Evolutionary conservation across 2,888 invertebrate species (phyloP), one percentile per base, ranked within the genome.

Genomic region (Drosophila austrosaltans): DNA sequence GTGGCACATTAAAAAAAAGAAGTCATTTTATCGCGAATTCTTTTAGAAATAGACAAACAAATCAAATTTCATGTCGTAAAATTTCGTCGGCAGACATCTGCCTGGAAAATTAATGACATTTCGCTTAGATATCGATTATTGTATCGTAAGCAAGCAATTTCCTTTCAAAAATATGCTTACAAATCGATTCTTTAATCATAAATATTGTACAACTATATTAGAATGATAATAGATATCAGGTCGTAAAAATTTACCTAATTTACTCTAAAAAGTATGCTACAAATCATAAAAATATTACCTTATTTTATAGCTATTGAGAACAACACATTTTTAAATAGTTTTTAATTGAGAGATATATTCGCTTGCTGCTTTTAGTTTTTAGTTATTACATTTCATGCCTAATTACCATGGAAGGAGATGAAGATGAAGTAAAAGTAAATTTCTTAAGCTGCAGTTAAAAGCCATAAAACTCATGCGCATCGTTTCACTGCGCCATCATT

Each of bases 381-480:
- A 66, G 20, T 59, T 68, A 63, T 53, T 56, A 63, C 1, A 25
- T 48, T 74, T 69, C 74, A 69, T 69, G 62, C 75, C 72, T 82
- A 86, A 82, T 82, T 86, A 81, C 79, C 77, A 53, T 53, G 65
- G 62, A 63, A 76, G 25, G 48, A 48, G 36, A 36, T 48, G 44
- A 48, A 20, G 22, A 48, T 48, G 48, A 48, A 48, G 48, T 48
- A 48, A 48, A 76, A 76, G 75, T 72, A 78, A 85, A 81, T 76
- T 82, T 81, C 72, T 87, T 85, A 85, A 84, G 79, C 82, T 82
- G 79, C 86, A 81, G 79, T 82, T 82, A 86, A 86, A 79, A 76
- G 75, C 76, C 82, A 83, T 87, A 80, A 86, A 86, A 83, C 72
- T 86, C 84, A 83, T 81, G 84, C 80, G 80, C 84, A 72, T 71